phyloP scores from a whole-genome alignment of 2,888 invertebrate genomes.

The Acronicta psi region DNA sequence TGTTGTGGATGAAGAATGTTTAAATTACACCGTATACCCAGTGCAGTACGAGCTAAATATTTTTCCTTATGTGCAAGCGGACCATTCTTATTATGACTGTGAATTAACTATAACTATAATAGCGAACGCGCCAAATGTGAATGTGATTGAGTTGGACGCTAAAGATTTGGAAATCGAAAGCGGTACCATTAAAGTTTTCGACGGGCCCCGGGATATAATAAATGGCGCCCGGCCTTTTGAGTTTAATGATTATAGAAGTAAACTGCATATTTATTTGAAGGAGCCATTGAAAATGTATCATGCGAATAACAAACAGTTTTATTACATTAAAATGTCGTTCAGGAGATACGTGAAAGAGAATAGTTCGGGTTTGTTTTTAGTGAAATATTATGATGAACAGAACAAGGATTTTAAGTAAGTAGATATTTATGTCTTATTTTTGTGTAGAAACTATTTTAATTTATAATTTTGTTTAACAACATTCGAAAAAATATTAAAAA shows the following conservation, averaged over 20 bases:
- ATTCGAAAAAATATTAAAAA: too few species aligned
- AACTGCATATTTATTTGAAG: conserved; percentile 74
- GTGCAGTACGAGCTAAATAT: conserved; percentile 81
- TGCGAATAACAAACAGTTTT: conserved; percentile 63
- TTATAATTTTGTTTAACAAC: too few species aligned
- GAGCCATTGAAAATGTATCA: conserved; percentile 73
- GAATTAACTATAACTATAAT: conserved; percentile 79
- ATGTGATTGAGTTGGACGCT: conserved; percentile 76
- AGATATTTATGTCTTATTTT: not conserved
- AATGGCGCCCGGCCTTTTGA: conserved; percentile 74
- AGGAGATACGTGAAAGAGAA: conserved; percentile 69
- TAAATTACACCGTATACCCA: conserved; percentile 84
- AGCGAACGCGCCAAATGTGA: conserved; percentile 76
- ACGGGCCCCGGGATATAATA: conserved; percentile 71
- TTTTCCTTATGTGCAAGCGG: conserved; percentile 70
- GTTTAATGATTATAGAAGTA: conserved; percentile 67
- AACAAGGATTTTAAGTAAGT: conserved; percentile 71
- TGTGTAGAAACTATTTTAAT: too few species aligned
- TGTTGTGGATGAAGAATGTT: conserved; percentile 78
- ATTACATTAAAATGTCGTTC: conserved; percentile 74
- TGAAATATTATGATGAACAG: conserved; percentile 71
- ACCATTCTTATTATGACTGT: conserved; percentile 76
- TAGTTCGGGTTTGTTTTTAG: conserved; percentile 73
- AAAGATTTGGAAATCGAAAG: conserved; percentile 72
- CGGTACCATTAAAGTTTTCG: conserved; percentile 68